A percentile compares a stretch with the other conserved stretches of the same genome.
Evolutionary conservation across 2,113 vertebrate species (phyloP).

Genomic region (Ibidorhyncha struthersii): DNA sequence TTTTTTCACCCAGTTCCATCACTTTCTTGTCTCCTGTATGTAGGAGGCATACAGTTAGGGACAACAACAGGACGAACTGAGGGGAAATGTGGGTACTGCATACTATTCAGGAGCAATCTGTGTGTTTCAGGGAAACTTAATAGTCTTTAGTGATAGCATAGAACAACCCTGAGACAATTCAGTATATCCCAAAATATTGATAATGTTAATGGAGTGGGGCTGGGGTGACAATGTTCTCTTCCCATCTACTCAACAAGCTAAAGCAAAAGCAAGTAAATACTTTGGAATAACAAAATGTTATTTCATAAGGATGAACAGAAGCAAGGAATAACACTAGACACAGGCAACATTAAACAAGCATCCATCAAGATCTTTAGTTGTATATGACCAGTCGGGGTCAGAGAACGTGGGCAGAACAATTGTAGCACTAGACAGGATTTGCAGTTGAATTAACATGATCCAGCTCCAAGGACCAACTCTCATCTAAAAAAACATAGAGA

Average conservation of each 20-base stretch:
- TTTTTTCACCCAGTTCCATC: neutral
- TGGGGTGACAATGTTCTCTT: neutral
- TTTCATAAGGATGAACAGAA: neutral
- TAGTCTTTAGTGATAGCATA: neutral
- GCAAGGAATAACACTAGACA: neutral
- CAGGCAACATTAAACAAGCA: neutral
- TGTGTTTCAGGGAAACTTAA: neutral
- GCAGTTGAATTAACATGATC: neutral
- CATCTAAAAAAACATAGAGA: neutral
- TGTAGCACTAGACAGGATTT: neutral
- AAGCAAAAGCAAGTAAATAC: neutral
- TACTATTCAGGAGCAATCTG: neutral
- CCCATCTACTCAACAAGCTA: neutral
- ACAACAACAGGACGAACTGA: neutral
- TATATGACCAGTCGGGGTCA: neutral
- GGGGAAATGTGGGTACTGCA: neutral
- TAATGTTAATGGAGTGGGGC: neutral
- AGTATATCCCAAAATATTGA: neutral
- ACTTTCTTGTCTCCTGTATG: neutral
- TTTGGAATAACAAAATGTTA: neutral
- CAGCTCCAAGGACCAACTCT: neutral
- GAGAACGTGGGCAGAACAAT: neutral
- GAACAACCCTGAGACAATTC: neutral
- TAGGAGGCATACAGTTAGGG: neutral
- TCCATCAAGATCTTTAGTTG: neutral